Conservation (phyloP, 1,140 invertebrate species). For the Oreohelix idahoensis region DNA sequence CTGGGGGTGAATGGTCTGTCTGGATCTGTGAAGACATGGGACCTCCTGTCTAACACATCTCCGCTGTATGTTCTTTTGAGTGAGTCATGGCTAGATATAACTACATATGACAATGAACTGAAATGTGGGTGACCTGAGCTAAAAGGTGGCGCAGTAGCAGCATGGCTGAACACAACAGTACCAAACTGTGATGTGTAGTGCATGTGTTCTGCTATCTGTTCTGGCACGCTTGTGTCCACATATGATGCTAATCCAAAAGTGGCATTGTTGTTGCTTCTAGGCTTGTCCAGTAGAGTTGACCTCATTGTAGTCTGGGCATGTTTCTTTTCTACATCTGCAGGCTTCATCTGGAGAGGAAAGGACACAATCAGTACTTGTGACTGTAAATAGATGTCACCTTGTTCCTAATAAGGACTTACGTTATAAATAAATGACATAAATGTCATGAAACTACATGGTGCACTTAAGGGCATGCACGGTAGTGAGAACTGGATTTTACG, state of each 20-base stretch:
- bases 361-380: neutral
- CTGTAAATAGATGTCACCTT: neutral
- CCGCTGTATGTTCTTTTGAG: conserved; percentile 61
- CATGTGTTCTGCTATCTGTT: neutral
- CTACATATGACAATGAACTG: neutral
- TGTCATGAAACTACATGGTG: too few species aligned
- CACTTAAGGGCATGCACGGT: too few species aligned
- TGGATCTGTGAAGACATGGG: conserved; percentile 68
- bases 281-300: conserved; percentile 51
- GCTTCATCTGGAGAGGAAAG: conserved; percentile 50
- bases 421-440: too few species aligned
- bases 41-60: conserved; percentile 64
- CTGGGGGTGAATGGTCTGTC: conserved; percentile 69
- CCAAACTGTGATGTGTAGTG: neutral
- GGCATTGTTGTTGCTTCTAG: conserved; percentile 43
- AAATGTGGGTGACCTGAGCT: neutral
- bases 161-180: neutral
- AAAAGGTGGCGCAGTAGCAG: neutral
- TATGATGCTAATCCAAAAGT: conserved; percentile 43
- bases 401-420: too few species aligned
- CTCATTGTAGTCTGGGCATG: conserved; percentile 59
- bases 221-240: neutral
- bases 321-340: conserved; percentile 61
- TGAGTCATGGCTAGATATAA: neutral
- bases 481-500: too few species aligned